phyloP scores from a whole-genome alignment of 1,140 invertebrate species.

The Melipona quadrifasciata region DNA sequence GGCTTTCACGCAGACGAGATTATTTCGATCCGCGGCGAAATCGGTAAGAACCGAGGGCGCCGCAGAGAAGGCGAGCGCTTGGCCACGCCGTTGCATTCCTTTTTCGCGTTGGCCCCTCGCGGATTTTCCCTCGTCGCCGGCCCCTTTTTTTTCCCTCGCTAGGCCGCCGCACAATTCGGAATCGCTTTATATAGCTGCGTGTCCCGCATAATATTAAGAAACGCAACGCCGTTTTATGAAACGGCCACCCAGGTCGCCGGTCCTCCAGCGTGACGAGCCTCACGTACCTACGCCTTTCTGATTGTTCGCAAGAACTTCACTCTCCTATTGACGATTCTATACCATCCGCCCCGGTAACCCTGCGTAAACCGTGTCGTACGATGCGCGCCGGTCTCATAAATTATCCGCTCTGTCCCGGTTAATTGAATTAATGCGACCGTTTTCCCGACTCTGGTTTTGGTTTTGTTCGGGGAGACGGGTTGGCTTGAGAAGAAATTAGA shows the following conservation, averaged over 20 bases:
- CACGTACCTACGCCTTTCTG: constrained; percentile 1
- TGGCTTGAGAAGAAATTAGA: too few species aligned
- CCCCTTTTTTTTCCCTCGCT: constrained; percentile 44
- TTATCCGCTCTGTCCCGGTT: neutral
- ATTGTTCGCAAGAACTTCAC: constrained; percentile 29
- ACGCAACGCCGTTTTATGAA: constrained; percentile 64
- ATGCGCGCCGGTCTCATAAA: neutral
- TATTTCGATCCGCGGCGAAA: constrained; percentile 34
- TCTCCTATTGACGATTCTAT: constrained; percentile 43
- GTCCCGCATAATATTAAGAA: constrained; percentile 71
- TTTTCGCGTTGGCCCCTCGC: constrained; percentile 7
- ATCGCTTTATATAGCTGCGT: constrained; percentile 53
- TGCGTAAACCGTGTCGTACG: neutral
- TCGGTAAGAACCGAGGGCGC: constrained; percentile 44
- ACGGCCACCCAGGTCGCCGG: constrained; percentile 62
- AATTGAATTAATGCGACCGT: constrained; percentile 12
- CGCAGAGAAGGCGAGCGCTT: constrained; percentile 18
- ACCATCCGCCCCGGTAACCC: neutral
- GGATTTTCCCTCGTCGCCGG: constrained; percentile 54
- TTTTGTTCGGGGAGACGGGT: neutral
- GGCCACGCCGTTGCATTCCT: constrained; percentile 43
- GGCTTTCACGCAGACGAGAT: constrained; percentile 48
- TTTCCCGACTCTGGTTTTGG: neutral
- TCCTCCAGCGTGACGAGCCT: constrained; percentile 14
- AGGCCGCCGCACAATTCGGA: constrained; percentile 47